phyloP scores from a whole-genome alignment of 2,888 invertebrate species.

The Polyploca ridens region DNA sequence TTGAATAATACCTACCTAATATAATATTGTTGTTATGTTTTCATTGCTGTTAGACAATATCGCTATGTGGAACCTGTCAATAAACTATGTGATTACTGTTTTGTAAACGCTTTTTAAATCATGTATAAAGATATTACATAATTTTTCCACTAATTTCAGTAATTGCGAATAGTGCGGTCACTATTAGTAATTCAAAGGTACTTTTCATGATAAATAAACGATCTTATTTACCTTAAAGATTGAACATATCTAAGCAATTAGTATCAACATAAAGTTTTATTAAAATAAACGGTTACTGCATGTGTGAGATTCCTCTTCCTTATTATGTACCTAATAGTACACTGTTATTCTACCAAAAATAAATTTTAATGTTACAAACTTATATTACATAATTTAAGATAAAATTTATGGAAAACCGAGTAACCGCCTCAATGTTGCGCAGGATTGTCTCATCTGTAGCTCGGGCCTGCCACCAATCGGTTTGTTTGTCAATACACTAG shows the following conservation, averaged over 20 bases:
- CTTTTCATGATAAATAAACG: background rate
- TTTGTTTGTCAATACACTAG: slow-evolving; percentile 68
- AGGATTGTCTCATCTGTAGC: slow-evolving; percentile 67
- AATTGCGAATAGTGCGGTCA: too few relatives aligned
- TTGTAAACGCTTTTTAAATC: too few relatives aligned
- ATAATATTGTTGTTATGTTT: too few relatives aligned
- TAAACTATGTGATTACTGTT: too few relatives aligned
- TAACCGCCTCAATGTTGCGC: slow-evolving; percentile 72
- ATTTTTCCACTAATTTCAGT: too few relatives aligned
- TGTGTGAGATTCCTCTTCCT: background rate
- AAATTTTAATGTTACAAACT: slow-evolving; percentile 1
- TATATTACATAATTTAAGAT: slow-evolving; percentile 33
- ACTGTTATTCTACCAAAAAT: slow-evolving; percentile 1
- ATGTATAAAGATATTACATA: too few relatives aligned
- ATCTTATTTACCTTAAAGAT: background rate
- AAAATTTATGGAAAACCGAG: slow-evolving; percentile 50
- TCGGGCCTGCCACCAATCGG: slow-evolving; percentile 68
- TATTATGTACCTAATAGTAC: background rate
- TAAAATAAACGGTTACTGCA: background rate
- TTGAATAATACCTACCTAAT: too few relatives aligned
- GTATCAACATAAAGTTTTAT: background rate
- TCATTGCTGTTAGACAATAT: too few relatives aligned
- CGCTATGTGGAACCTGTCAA: too few relatives aligned
- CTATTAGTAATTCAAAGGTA: too few relatives aligned
- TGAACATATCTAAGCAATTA: background rate